A percentile compares a stretch with the other conserved stretches of the same genome.
These are phyloP conservation scores for Corythaeola cristata DNA, from an alignment of 2,113 vertebrate species.

Conservation along the genomic window DNA sequence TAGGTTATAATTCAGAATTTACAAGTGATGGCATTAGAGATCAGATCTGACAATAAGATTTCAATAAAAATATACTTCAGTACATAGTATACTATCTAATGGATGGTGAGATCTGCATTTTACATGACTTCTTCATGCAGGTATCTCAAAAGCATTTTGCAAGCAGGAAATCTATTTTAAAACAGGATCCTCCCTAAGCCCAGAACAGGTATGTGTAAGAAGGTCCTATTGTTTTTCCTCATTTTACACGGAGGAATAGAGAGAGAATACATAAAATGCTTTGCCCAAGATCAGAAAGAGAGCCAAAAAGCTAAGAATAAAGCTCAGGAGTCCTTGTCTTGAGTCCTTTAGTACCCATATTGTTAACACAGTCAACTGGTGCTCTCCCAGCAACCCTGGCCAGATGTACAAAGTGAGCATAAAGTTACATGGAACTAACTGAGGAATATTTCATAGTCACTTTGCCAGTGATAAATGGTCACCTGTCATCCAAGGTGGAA, in stretches of 20 bases:
- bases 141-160: background rate
- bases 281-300: background rate
- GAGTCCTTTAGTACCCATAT: background rate
- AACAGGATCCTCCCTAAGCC: background rate
- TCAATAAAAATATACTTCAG: background rate
- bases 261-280: background rate
- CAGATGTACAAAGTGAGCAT: no score
- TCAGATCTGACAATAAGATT: background rate
- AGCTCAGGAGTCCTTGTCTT: background rate
- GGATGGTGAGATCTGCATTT: background rate
- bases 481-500: background rate
- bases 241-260: background rate
- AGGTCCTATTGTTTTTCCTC: background rate
- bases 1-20: background rate
- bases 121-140: background rate
- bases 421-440: background rate
- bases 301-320: background rate
- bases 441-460: background rate
- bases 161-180: background rate
- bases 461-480: background rate
- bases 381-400: background rate
- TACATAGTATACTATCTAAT: background rate
- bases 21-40: background rate
- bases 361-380: background rate
- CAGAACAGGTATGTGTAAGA: background rate